Base-by-base conservation (phyloP, 2,888 invertebrate species). In the Cynaeus angustus region DNA sequence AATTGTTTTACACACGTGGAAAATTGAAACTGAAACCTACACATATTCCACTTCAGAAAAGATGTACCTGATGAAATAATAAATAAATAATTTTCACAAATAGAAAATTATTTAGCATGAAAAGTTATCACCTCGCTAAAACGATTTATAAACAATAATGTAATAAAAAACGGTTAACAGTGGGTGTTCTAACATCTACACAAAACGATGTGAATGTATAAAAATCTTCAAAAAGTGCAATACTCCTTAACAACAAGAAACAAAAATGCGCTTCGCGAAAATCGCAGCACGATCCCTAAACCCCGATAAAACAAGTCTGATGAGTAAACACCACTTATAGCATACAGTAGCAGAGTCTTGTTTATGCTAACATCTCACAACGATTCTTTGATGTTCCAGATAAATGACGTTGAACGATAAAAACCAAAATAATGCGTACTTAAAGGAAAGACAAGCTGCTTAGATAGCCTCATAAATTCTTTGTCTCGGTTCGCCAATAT, bases 331-430 rank as follows among this genome's bases (percentile, higher is more conserved):
- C 38, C 55, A 16, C 55, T 55, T 14, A 38, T n/a, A 55, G 55
- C 38, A 12, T n/a, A 41, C 41, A 41, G 38, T 55, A 55, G 55
- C 13, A 55, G 16, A 30, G 55, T 38, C 37, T 55, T 55, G 38
- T 55, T 55, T 55, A 33, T 14, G 14, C 16, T 38, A 38, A 55
- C 55, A 52, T 55, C 38, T 55, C 10, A 16, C 30, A 26, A 30
- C 26, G 16, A 53, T 10, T 14, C 33, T 53, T 12, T 53, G 55
- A 55, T 55, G 55, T 55, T 37, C 9, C 33, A 55, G 55, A 55
- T 55, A 55, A 55, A 55, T 30, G 33, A 52, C 30, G 52, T 52
- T 13, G 33, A 13, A 52, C 52, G 33, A 55, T 53, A 55, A 55
- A 55, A 55, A 43, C 1, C 4, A 46, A 46, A 46, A 46, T 46